phyloP scores from a whole-genome alignment of 1,140 invertebrate genomes.

The Pseudobourletiella spinata region DNA sequence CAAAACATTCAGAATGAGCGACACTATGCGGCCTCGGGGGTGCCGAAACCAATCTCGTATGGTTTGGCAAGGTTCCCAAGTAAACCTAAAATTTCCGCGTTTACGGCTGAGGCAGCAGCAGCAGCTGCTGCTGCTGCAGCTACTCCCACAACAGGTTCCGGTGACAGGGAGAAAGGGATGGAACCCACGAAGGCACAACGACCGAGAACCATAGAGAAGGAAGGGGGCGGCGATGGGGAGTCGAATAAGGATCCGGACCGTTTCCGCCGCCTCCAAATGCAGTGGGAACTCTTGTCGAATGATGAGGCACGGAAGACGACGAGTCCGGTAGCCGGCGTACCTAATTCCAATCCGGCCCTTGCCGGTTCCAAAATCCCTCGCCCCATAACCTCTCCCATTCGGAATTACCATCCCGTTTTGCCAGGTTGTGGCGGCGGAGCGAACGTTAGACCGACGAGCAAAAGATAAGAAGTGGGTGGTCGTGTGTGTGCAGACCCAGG shows the following conservation, averaged over 20 bases:
- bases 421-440: not conserved
- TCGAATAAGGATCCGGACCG: conserved; percentile 16
- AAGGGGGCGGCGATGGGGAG: conserved; percentile 11
- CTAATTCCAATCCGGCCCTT: conserved; percentile 36
- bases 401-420: conserved; percentile 10
- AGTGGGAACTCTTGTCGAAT: conserved; percentile 65
- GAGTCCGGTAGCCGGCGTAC: conserved; percentile 41
- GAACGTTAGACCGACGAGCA: conserved; percentile 2
- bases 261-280: conserved; percentile 69
- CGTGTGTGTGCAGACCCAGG: too few relatives aligned
- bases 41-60: not conserved
- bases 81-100: conserved; percentile 19
- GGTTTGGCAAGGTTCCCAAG: conserved; percentile 17
- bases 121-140: not conserved
- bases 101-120: conserved; percentile 2
- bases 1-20: conserved; percentile 26
- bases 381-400: conserved; percentile 51
- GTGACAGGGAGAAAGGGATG: conserved; percentile 23
- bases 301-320: conserved; percentile 21
- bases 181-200: conserved; percentile 18
- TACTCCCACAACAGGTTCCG: not conserved
- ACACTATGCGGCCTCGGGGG: not conserved
- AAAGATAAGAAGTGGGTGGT: conserved; percentile 3
- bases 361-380: conserved; percentile 60
- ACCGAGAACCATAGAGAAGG: conserved; percentile 17